These are phyloP conservation scores for Malurus leucopterus DNA, from an alignment of 2,797 vertebrate species.

Conservation along the genomic window DNA sequence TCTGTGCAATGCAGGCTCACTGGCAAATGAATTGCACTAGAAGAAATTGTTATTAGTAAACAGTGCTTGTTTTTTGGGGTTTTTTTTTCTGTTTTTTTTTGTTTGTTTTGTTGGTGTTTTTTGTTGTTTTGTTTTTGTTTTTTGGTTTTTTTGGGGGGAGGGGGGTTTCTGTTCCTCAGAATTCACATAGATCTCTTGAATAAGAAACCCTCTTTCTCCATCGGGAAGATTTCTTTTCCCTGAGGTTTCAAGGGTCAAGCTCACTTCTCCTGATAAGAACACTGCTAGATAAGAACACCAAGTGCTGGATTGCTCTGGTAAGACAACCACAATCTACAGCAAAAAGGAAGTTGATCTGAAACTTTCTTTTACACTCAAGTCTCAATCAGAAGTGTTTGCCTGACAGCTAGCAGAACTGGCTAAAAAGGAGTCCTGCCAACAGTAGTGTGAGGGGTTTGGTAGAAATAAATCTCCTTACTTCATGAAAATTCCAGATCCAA, in stretches of 20 bases:
- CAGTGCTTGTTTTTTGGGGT: background rate
- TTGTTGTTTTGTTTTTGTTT: too few species aligned
- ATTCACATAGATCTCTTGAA: background rate
- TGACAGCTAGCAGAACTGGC: background rate
- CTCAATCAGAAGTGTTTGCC: background rate
- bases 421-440: background rate
- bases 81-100: background rate
- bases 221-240: background rate
- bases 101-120: too few species aligned
- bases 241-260: background rate
- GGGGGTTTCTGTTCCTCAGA: background rate
- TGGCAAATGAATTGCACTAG: background rate
- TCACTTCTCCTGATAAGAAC: background rate
- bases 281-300: background rate
- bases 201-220: background rate
- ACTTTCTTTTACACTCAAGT: background rate
- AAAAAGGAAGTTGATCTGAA: background rate
- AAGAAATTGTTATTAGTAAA: background rate
- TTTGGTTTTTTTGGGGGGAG: too few species aligned
- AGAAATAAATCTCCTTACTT: background rate
- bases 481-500: background rate
- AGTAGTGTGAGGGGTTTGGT: background rate
- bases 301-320: background rate
- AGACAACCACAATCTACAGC: background rate
- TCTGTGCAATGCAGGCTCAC: background rate